These are phyloP conservation scores for Prunella himalayana DNA, from an alignment of 2,113 vertebrate genomes.

Conservation along the genomic window DNA sequence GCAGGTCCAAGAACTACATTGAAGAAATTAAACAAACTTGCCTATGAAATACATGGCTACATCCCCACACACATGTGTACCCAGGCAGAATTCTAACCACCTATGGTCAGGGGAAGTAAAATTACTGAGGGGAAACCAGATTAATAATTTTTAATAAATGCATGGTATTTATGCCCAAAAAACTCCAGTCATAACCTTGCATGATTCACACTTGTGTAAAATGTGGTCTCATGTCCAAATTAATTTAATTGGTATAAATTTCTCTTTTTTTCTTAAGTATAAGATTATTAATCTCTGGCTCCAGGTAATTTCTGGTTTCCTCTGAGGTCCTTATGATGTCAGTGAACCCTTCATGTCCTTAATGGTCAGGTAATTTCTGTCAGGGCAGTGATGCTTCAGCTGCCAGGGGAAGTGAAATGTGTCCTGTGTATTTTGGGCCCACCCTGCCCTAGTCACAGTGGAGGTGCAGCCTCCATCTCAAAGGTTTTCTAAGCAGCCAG, in stretches of 20 bases:
- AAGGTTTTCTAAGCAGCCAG: not conserved
- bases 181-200: not conserved
- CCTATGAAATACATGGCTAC: not conserved
- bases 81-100: not conserved
- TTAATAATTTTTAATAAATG: not conserved
- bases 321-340: not conserved
- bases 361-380: not conserved
- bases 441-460: not conserved
- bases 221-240: not conserved
- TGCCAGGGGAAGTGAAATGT: not conserved
- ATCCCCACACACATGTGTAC: accelerated
- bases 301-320: not conserved
- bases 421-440: not conserved
- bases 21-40: not conserved
- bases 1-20: not conserved
- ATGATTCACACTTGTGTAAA: not conserved
- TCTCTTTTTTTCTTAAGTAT: not conserved
- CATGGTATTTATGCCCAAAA: not conserved
- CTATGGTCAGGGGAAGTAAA: not conserved
- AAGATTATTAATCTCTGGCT: not conserved
- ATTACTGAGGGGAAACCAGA: not conserved
- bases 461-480: not conserved
- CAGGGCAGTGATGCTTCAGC: not conserved
- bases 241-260: not conserved
- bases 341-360: not conserved